Evolutionary conservation across 2,888 invertebrate genomes (phyloP).

Genomic region (Tetragnatha montana): DNA sequence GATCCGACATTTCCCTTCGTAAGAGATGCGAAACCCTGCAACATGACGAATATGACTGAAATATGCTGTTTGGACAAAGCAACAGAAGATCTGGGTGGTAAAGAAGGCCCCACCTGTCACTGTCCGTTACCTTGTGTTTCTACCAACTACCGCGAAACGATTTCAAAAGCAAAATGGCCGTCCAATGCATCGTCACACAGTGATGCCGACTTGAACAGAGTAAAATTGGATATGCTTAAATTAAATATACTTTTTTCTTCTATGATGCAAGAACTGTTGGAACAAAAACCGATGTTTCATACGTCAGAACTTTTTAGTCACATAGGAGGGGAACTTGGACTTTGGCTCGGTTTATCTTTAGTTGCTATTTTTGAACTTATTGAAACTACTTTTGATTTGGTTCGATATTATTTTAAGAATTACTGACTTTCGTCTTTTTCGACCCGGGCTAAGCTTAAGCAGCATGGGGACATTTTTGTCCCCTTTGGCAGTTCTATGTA

Average conservation of each 20-base stretch:
- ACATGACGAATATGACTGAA: slow-evolving; percentile 24
- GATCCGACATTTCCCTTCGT: slow-evolving; percentile 22
- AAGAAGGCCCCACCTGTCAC: slow-evolving; percentile 3
- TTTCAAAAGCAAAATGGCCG: slow-evolving; percentile 42
- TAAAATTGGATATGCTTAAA: background rate
- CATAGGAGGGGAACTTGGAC: slow-evolving; percentile 41
- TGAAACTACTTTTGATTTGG: background rate
- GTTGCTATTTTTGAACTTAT: slow-evolving; percentile 31
- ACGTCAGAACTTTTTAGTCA: slow-evolving; percentile 39
- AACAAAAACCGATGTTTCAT: slow-evolving; percentile 37
- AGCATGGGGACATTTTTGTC: too few species aligned
- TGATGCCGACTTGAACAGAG: too few species aligned
- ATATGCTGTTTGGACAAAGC: slow-evolving; percentile 42
- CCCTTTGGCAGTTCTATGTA: too few species aligned
- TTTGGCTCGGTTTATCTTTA: slow-evolving; percentile 53
- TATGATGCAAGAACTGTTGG: background rate
- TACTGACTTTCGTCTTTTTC: too few species aligned
- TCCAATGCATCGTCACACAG: background rate
- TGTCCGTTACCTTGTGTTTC: slow-evolving; percentile 48
- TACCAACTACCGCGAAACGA: background rate
- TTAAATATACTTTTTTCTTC: slow-evolving; percentile 23
- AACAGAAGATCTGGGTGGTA: background rate
- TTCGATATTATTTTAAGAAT: too few species aligned
- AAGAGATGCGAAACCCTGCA: slow-evolving; percentile 1
- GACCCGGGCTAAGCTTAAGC: too few species aligned